These are phyloP conservation scores for Rhynchomys soricoides DNA, from an alignment of 2,113 vertebrate species.

Conservation along the genomic window DNA sequence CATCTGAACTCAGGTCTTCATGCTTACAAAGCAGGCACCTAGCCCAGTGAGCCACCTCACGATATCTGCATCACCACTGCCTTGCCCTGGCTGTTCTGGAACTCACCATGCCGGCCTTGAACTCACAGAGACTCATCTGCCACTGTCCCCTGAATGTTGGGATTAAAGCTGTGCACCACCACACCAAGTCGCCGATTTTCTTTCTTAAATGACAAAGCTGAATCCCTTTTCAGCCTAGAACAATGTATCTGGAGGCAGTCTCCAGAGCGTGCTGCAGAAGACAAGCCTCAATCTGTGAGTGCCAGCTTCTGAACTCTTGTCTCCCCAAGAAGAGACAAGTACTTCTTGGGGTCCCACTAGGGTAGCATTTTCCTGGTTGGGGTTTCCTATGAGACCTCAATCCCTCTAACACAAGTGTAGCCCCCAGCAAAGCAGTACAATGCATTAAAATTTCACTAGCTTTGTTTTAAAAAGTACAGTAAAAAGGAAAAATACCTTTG, in stretches of 20 bases:
- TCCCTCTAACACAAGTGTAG: neutral
- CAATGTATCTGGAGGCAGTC: neutral
- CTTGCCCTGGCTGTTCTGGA: neutral
- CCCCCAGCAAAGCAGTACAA: slow-evolving; percentile 36
- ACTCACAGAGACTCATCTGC: neutral
- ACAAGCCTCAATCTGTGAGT: neutral
- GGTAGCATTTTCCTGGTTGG: neutral
- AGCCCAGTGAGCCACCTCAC: no score
- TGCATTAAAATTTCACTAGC: slow-evolving; percentile 69
- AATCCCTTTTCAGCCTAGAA: neutral
- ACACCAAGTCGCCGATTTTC: neutral
- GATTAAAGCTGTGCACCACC: neutral
- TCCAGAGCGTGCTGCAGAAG: neutral
- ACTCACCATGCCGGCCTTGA: neutral
- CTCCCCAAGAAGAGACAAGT: neutral
- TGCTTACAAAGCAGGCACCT: neutral
- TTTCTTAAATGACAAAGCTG: neutral
- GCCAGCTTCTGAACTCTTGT: neutral
- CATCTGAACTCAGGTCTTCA: neutral
- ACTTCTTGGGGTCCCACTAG: neutral
- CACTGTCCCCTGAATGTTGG: neutral
- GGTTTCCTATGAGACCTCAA: slow-evolving; percentile 41
- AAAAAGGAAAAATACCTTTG: slow-evolving; percentile 90
- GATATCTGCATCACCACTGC: neutral
- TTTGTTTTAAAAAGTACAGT: slow-evolving; percentile 60